Evolutionary conservation across 2,888 invertebrate species (phyloP), one percentile per base, ranked within the genome.

Genomic region (Apomyelois bistriatella): DNA sequence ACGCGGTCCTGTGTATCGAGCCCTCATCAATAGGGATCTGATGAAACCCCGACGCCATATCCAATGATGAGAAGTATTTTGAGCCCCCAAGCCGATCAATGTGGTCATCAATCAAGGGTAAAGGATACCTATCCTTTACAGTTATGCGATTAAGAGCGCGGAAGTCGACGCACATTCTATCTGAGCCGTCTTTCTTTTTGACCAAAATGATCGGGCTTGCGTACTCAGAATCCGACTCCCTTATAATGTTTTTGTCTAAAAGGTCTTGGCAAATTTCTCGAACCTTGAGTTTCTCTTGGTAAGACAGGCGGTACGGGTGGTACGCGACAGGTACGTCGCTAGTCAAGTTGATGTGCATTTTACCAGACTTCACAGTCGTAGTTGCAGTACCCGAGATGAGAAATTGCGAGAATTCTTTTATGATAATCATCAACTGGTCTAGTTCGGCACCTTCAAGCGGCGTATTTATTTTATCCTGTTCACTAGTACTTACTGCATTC

Each of bases 351-450:
- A 53, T 46, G 0, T 28, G 1, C 52, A 52, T 52, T 13, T 43
- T 17, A 10, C 52, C 52, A 1, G 52, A 22, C 10, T 0, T 52
- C 3, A 52, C 52, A 1, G 52, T 52, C 0, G 52, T 43, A 1
- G 48, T 30, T 1, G 66, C 65, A 0, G 67, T 69, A 6, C 66
- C 67, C 0, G 56, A 36, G 15, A 64, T 64, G 1, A 66, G 48
- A 46, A 40, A 57, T 0, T 59, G 15, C 0, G 51, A 57, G 48
- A 61, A 65, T 0, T 61, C 53, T 1, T 54, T 38, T 16, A 65
- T 58, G 0, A 64, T 16, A 2, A 8, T 1, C 28, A 54, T 17
- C 1, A 56, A 22, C n/a, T 8, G 3, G 9, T 42, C 48, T 1
- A 7, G 16, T 8, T 55, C 57, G 1, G 5, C 55, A 16, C 53